Conservation (phyloP, 2,888 invertebrate genomes). For the Hydropsyche betteni region DNA sequence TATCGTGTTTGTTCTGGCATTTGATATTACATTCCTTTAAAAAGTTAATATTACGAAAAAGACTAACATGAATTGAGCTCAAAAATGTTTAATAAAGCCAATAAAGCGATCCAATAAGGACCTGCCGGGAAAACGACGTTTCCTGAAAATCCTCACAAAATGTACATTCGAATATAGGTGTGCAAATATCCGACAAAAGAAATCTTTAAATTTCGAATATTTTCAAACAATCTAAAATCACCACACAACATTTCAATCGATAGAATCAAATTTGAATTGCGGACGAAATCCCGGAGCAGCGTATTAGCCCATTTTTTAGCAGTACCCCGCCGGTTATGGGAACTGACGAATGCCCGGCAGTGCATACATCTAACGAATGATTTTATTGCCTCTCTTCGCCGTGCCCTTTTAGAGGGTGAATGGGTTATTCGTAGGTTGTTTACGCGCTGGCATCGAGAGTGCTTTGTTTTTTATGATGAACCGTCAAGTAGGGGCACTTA, state of each 20-base stretch:
- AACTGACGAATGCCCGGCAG: slow-evolving; percentile 9
- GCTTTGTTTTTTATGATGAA: slow-evolving; percentile 50
- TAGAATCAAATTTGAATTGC: too few relatives aligned
- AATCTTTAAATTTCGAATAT: too few relatives aligned
- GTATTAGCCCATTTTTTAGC: too few relatives aligned
- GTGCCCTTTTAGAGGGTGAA: slow-evolving; percentile 24
- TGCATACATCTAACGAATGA: slow-evolving; percentile 45
- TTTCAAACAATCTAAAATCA: too few relatives aligned
- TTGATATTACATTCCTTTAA: slow-evolving; percentile 32
- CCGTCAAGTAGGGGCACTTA: slow-evolving; percentile 45
- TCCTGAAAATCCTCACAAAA: slow-evolving; percentile 2
- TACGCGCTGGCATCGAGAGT: slow-evolving; percentile 42
- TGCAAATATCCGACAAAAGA: not conserved
- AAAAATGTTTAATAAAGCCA: slow-evolving; percentile 48
- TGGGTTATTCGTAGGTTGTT: slow-evolving; percentile 38
- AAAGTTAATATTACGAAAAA: slow-evolving; percentile 30
- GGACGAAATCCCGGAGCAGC: too few relatives aligned
- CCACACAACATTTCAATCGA: too few relatives aligned
- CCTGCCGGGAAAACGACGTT: slow-evolving; percentile 5
- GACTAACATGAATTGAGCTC: slow-evolving; percentile 30
- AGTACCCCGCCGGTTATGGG: not conserved
- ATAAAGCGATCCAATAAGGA: slow-evolving; percentile 47
- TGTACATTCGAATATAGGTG: not conserved
- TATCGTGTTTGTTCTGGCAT: slow-evolving; percentile 13
- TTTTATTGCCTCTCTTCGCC: slow-evolving; percentile 45